phyloP scores from a whole-genome alignment of 2,113 vertebrate genomes.

The Microcebus jonahi region DNA sequence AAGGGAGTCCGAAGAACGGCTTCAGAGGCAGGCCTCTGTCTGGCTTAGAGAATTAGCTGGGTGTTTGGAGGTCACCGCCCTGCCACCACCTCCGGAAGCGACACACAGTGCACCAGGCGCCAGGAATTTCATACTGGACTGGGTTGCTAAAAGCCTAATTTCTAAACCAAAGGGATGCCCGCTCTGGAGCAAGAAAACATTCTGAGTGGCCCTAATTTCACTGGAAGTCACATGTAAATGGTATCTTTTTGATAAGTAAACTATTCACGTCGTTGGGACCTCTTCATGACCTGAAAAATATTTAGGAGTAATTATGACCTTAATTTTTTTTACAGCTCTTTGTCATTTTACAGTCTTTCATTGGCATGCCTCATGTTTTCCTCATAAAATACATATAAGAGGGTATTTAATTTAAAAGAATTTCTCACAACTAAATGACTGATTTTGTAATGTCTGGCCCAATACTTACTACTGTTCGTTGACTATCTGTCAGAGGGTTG shows the following conservation, averaged over 20 bases:
- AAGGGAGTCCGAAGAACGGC: neutral
- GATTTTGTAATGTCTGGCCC: neutral
- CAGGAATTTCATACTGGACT: neutral
- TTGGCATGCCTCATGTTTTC: neutral
- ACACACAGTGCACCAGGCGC: accelerated
- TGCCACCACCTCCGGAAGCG: neutral
- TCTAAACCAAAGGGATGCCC: neutral
- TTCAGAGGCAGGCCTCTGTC: neutral
- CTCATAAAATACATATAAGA: neutral
- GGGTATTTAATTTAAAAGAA: neutral
- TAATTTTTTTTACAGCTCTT: neutral
- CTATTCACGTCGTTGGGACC: neutral
- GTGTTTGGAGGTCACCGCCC: too few species aligned
- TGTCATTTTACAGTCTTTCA: neutral
- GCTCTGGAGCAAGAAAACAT: neutral
- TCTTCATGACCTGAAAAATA: neutral
- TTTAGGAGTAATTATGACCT: neutral
- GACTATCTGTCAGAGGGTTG: neutral
- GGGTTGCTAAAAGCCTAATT: neutral
- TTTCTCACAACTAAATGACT: neutral
- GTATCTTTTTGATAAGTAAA: neutral
- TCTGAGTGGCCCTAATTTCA: neutral
- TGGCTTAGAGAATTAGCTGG: neutral
- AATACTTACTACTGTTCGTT: neutral
- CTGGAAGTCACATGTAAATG: neutral